phyloP scores from a whole-genome alignment of 2,888 invertebrate genomes.

The Leptopilina syphax region DNA sequence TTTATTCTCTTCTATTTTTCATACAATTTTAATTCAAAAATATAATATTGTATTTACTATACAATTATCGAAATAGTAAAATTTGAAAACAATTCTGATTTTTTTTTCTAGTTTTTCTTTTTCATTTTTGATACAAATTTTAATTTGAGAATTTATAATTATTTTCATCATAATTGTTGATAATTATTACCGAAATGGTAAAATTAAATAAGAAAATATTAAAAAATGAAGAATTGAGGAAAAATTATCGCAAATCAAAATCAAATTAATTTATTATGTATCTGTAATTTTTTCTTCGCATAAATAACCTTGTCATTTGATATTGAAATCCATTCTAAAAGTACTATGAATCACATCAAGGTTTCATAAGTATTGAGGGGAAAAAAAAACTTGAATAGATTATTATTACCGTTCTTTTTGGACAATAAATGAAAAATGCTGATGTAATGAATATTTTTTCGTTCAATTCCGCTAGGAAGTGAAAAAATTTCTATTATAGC shows the following conservation, averaged over 20 bases:
- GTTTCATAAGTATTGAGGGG: not conserved
- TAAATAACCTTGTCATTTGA: conserved; percentile 29
- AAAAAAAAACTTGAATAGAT: not conserved
- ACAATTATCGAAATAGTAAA: no score
- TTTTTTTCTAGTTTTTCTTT: no score
- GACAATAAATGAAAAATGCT: not conserved
- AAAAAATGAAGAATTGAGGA: not conserved
- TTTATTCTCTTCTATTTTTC: not conserved
- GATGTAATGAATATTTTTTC: conserved; percentile 6
- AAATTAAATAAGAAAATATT: not conserved
- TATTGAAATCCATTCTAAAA: conserved; percentile 22
- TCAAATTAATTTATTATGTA: conserved; percentile 20
- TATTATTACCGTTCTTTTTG: conserved; percentile 17
- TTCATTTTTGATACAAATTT: not conserved
- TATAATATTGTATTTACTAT: no score
- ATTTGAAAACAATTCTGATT: no score
- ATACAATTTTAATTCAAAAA: no score
- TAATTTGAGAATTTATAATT: not conserved
- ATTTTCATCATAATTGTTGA: not conserved
- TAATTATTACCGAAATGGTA: no score
- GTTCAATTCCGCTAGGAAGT: not conserved
- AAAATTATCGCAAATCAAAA: not conserved
- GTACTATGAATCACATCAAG: conserved; percentile 16
- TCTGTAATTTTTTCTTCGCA: not conserved
- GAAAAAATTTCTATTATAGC: not conserved